phyloP scores from a whole-genome alignment of 2,888 invertebrate genomes.

The Drepana falcataria region DNA sequence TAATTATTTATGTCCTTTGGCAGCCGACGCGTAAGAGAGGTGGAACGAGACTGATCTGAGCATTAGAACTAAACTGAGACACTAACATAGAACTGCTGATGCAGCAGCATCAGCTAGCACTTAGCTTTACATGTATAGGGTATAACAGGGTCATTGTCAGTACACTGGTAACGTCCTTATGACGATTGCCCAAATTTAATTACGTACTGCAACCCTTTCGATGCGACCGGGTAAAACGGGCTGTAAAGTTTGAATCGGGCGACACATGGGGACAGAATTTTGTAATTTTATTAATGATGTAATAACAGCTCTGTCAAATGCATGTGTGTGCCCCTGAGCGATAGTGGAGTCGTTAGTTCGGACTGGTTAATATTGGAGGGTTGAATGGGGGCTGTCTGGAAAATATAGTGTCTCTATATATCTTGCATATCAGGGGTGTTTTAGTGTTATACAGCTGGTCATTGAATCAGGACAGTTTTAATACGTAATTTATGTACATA shows the following conservation, averaged over 20 bases:
- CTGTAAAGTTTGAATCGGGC: conserved; percentile 54
- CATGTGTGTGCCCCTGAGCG: conserved; percentile 76
- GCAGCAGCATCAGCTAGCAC: too few species aligned
- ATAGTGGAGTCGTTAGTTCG: conserved; percentile 73
- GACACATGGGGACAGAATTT: conserved; percentile 71
- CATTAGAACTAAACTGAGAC: too few species aligned
- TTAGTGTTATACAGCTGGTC: too few species aligned
- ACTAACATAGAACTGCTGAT: too few species aligned
- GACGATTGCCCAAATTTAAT: conserved; percentile 76
- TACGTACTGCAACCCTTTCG: conserved; percentile 58
- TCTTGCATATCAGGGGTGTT: conserved; percentile 14
- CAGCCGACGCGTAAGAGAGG: too few species aligned
- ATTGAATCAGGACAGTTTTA: too few species aligned
- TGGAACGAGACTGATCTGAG: too few species aligned
- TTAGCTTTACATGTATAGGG: too few species aligned
- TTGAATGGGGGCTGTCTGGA: conserved; percentile 60
- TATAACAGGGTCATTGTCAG: conserved; percentile 64
- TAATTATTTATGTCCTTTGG: too few species aligned
- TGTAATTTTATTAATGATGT: conserved; percentile 80
- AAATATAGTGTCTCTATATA: conserved; percentile 43
- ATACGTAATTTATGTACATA: too few species aligned
- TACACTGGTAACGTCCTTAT: conserved; percentile 47
- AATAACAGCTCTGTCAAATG: conserved; percentile 77
- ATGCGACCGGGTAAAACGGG: conserved; percentile 41
- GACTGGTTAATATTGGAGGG: conserved; percentile 75